Conservation (phyloP, 2,797 vertebrate genomes). For the Bryconaethiops microstoma region DNA sequence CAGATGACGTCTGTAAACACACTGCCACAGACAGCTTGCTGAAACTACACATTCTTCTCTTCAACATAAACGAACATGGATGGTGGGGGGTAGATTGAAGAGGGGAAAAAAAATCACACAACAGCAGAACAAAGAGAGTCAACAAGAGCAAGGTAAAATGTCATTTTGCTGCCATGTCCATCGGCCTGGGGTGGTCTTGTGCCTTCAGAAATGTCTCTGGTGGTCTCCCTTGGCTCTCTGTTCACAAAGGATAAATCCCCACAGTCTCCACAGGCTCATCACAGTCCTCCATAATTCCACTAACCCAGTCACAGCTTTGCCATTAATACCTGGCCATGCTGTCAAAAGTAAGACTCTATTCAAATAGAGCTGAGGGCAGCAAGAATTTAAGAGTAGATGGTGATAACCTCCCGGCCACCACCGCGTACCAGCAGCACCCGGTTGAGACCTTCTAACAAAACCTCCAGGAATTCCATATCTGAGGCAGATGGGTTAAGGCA, state of each 20-base stretch:
- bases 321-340: constrained; percentile 51
- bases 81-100: background rate
- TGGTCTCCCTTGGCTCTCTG: constrained; percentile 18
- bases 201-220: background rate
- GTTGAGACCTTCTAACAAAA: constrained; percentile 92
- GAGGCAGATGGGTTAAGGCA: constrained; percentile 71
- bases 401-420: constrained; percentile 95
- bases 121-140: constrained; percentile 32
- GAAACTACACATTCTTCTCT: constrained; percentile 26
- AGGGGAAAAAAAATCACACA: constrained; percentile 11
- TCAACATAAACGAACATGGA: constrained; percentile 28
- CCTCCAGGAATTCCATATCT: constrained; percentile 99
- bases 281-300: constrained; percentile 34
- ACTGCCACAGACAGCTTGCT: constrained; percentile 18
- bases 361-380: constrained; percentile 29
- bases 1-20: background rate
- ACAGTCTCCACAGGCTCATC: constrained; percentile 20
- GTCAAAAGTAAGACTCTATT: constrained; percentile 26
- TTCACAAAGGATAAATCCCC: constrained; percentile 14
- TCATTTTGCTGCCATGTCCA: constrained; percentile 66
- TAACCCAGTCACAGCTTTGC: constrained; percentile 5
- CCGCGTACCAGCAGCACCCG: constrained; percentile 92
- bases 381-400: constrained; percentile 89
- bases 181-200: background rate
- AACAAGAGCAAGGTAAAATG: constrained; percentile 64